These are phyloP conservation scores for Homalodisca vitripennis DNA, from an alignment of 1,140 invertebrate genomes.

Conservation along the genomic window DNA sequence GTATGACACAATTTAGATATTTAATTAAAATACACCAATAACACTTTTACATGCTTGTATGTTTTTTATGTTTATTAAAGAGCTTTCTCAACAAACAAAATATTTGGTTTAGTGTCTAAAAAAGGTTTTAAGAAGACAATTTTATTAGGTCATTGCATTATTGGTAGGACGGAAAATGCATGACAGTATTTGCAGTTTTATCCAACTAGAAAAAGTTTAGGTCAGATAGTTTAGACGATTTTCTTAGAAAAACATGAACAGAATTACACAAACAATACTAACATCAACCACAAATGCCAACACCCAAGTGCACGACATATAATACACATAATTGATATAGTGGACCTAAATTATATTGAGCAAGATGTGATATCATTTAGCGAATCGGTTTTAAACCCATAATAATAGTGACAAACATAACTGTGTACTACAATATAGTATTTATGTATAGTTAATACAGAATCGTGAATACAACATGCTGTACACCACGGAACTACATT, in stretches of 20 bases:
- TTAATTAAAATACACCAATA: too few species aligned
- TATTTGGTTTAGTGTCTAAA: too few species aligned
- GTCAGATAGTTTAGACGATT: too few species aligned
- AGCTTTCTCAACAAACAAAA: too few species aligned
- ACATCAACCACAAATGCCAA: not conserved
- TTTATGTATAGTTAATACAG: conserved; percentile 2
- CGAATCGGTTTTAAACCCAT: conserved; percentile 28
- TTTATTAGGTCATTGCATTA: not conserved
- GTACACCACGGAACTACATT: conserved; percentile 32
- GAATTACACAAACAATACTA: not conserved
- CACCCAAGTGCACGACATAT: conserved; percentile 1
- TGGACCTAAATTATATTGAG: conserved; percentile 23
- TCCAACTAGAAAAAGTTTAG: too few species aligned
- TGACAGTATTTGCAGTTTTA: not conserved
- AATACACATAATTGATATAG: conserved; percentile 11
- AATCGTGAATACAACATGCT: conserved; percentile 33
- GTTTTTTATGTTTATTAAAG: too few species aligned
- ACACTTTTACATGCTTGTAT: too few species aligned
- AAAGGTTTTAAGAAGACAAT: too few species aligned
- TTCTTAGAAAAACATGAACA: not conserved
- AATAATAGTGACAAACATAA: conserved; percentile 11
- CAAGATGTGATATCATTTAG: conserved; percentile 22
- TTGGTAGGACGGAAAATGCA: not conserved
- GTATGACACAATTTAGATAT: too few species aligned
- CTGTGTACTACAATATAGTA: conserved; percentile 2